phyloP scores from a whole-genome alignment of 2,113 vertebrate species.

The Ceratotherium simum region DNA sequence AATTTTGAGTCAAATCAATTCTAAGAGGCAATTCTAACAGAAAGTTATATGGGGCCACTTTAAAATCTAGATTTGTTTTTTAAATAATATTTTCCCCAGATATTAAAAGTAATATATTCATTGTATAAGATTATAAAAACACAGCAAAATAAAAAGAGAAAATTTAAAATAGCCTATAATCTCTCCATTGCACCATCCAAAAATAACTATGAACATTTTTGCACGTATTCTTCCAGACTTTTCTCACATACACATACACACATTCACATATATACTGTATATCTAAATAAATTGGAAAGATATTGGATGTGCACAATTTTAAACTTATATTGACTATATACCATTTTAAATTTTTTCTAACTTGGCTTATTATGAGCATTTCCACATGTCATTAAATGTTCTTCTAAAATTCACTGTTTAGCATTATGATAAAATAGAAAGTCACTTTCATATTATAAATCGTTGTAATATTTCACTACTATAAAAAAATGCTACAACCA shows the following conservation, averaged over 20 bases:
- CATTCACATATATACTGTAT: background rate
- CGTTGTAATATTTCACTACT: slow-evolving; percentile 7
- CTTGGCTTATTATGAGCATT: background rate
- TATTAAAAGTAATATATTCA: slow-evolving; percentile 22
- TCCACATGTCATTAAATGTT: slow-evolving; percentile 9
- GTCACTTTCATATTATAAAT: background rate
- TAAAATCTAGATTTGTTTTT: slow-evolving; percentile 51
- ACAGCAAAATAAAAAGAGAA: slow-evolving; percentile 1
- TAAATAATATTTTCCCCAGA: slow-evolving; percentile 29
- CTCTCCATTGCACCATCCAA: background rate
- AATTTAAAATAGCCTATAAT: slow-evolving; percentile 13
- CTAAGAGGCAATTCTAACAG: slow-evolving; percentile 27
- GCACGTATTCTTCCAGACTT: background rate
- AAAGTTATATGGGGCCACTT: background rate
- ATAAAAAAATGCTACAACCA: background rate
- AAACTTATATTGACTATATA: background rate
- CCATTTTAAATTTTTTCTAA: background rate
- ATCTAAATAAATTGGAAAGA: slow-evolving; percentile 25
- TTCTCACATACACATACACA: background rate
- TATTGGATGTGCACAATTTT: background rate
- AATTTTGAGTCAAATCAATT: slow-evolving; percentile 20
- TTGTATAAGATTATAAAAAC: background rate
- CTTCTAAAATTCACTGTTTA: background rate
- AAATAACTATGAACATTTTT: background rate
- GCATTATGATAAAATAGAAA: slow-evolving; percentile 37